Conservation (phyloP, 2,888 invertebrate species). For the Polydrusus tereticollis region DNA sequence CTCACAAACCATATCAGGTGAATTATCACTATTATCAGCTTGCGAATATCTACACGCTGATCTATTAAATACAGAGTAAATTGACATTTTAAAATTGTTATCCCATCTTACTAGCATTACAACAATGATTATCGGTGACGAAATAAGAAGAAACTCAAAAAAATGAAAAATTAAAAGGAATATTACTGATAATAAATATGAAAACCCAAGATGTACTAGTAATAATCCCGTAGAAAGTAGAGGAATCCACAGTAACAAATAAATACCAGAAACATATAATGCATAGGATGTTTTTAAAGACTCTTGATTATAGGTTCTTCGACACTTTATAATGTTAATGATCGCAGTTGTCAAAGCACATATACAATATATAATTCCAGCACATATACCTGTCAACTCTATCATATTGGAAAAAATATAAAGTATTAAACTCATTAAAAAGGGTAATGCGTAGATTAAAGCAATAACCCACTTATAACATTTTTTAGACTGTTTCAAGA, state of each 20-base stretch:
- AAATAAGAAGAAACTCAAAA: not conserved
- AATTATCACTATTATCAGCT: not conserved
- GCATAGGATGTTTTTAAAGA: not conserved
- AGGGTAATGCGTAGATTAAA: not conserved
- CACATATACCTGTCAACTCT: not conserved
- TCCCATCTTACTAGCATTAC: not conserved
- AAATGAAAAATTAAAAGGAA: not conserved
- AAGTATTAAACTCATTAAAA: not conserved
- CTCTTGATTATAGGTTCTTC: not conserved
- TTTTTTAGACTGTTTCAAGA: not conserved
- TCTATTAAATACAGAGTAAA: not conserved
- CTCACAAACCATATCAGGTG: no score
- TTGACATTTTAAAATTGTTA: slow-evolving; percentile 1
- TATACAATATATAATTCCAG: not conserved
- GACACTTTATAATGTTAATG: not conserved
- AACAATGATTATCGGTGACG: not conserved
- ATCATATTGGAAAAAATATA: not conserved
- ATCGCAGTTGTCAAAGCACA: not conserved
- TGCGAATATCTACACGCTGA: not conserved
- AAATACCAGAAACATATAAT: not conserved
- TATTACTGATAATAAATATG: not conserved
- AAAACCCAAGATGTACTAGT: not conserved
- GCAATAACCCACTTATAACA: not conserved
- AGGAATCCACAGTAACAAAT: not conserved
- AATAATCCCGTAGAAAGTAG: not conserved